Evolutionary conservation across 2,888 invertebrate genomes (phyloP).

Genomic region (Mythimna impura): DNA sequence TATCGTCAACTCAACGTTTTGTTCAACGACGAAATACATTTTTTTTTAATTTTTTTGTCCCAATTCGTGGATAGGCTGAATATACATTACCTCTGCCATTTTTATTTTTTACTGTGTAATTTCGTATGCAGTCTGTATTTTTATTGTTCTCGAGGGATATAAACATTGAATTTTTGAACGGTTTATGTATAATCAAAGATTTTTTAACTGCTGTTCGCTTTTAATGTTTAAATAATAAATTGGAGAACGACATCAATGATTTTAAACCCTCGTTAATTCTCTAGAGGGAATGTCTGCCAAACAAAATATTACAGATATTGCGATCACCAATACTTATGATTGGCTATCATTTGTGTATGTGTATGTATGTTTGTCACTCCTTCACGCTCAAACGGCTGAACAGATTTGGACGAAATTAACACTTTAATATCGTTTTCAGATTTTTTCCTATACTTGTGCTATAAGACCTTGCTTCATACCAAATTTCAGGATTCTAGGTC

Average conservation of each 20-base stretch:
- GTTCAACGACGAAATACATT: slow-evolving; percentile 11
- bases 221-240: neutral
- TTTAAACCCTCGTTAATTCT: neutral
- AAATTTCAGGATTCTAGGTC: no score
- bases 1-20: slow-evolving; percentile 42
- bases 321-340: neutral
- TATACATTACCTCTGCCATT: slow-evolving; percentile 33
- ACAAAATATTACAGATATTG: neutral
- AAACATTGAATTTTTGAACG: slow-evolving; percentile 5
- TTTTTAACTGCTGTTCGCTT: slow-evolving; percentile 2
- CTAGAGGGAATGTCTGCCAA: neutral
- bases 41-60: slow-evolving; percentile 50
- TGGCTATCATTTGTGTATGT: no score
- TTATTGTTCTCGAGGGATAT: slow-evolving; percentile 30
- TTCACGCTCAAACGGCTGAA: no score
- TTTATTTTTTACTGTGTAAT: slow-evolving; percentile 38
- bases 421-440: no score
- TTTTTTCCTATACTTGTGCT: no score
- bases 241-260: neutral
- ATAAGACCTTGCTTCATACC: no score
- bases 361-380: no score
- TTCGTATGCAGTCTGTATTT: slow-evolving; percentile 18
- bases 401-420: no score
- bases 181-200: neutral
- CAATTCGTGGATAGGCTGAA: slow-evolving; percentile 29